Evolutionary conservation across 2,888 invertebrate genomes (phyloP), one percentile per base, ranked within the genome.

Genomic region (Dynastes maya): DNA sequence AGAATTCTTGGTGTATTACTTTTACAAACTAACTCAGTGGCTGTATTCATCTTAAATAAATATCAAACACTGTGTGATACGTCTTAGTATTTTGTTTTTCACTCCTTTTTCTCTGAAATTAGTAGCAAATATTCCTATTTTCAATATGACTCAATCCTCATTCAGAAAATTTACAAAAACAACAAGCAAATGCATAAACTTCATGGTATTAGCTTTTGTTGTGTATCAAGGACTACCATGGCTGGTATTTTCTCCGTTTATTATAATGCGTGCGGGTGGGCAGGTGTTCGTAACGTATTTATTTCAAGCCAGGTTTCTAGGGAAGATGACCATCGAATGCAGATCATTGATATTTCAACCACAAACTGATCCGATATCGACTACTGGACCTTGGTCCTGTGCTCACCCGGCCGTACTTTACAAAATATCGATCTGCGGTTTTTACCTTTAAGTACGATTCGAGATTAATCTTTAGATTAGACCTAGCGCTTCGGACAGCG

Each of bases 371-470:
- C 13, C 6, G 45, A 65, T 65, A 37, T 65, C 13, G 65, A 65
- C 65, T 65, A 65, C 65, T n/a, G 65, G 16, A 65, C 45, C 65
- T 40, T 65, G 65, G 65, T 65, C 37, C 37, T 16, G 8, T 32
- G 64, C 40, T 37, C 65, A 65, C 65, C 37, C 8, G 65, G 11
- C 45, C 65, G 65, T 65, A 65, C n/a, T 65, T 37, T 65, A 16
- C 65, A n/a, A 65, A 65, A 65, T 65, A 65, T 65, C 65, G 65
- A 65, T 65, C 65, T 65, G 65, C 65, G 65, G 65, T 65, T 65
- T 65, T 37, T 45, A 65, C 37, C 65, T 65, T 65, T 65, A 45
- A n/a, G 65, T 65, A 65, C 65, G 65, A 65, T 65, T 65, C 37
- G 13, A 65, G 65, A 65, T 65, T 65, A 65, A 65, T 65, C 65